Conservation (phyloP, 1,140 invertebrate species). For the Mamestra configurata region DNA sequence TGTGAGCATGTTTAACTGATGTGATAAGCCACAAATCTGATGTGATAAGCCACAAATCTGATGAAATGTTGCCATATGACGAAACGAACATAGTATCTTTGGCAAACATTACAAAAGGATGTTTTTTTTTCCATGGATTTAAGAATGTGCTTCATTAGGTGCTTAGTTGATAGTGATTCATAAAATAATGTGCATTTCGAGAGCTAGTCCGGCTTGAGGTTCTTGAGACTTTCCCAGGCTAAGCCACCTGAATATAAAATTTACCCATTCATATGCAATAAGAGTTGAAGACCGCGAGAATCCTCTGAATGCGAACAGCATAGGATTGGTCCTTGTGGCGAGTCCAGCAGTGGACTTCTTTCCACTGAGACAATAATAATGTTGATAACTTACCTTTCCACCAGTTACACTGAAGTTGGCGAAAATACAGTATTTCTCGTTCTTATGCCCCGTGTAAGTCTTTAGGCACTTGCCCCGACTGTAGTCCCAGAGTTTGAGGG, state of each 20-base stretch:
- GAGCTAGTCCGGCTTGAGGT: neutral
- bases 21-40: no score
- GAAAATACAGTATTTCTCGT: constrained; percentile 99
- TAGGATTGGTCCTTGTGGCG: no score
- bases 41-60: neutral
- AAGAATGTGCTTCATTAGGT: no score
- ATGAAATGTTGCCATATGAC: neutral
- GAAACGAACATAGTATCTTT: neutral
- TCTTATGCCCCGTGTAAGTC: constrained; percentile 99
- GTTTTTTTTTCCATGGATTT: no score
- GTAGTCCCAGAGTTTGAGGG: constrained; percentile 99
- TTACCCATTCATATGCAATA: no score
- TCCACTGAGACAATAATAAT: no score
- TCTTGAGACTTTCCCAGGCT: no score
- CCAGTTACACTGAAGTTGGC: constrained; percentile 99
- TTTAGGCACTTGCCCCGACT: constrained; percentile 99
- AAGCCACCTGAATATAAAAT: no score
- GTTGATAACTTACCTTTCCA: constrained; percentile 94
- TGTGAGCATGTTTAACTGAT: neutral
- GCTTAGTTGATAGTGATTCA: no score
- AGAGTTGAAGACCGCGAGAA: no score
- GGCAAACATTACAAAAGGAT: neutral
- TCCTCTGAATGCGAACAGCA: no score
- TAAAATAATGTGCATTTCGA: neutral
- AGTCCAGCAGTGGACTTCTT: neutral